Base-by-base conservation (phyloP, 2,888 invertebrate species). In the Mythimna vitellina region DNA sequence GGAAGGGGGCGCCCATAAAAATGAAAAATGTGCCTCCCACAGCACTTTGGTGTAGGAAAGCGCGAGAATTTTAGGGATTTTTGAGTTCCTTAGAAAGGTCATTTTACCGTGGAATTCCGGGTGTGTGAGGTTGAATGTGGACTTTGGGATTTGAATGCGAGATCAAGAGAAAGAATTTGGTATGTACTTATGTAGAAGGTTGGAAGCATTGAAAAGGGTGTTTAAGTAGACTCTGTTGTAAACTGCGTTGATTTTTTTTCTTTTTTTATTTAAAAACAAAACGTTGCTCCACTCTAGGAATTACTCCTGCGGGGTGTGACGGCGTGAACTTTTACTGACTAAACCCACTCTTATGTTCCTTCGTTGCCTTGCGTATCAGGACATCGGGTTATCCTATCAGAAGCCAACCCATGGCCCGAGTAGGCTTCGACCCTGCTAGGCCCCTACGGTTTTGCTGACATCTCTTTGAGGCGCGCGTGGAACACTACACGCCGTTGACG, bases 1-100 rank as follows among this genome's bases (percentile, higher is more conserved):
- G 73, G 65, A 70, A 78, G 60, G 70, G 53, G 64, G 69, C 53
- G 65, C 25, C 51, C 85, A 78, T 87, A 83, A 87, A 87, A 86
- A 86, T 86, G 81, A 87, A 64, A 83, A 84, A 87, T 83, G 70
- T 70, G 42, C 62, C 75, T 68, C 76, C 54, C 35, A 42, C 25
- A 61, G 69, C 70, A 65, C 69, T 74, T 76, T 57, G 32, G 68
- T 46, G 56, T 46, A 22, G 54, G 29, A 12, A 22, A n/a, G 3
- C 54, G 32, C 20, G 60, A 51, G 38, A 57, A 51, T 72, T 68
- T 65, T 12, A 38, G 58, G 78, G 20, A 32, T 68, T 78, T 82
- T 72, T 63, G 32, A 63, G 49, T 61, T 69, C 20, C 49, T 62
- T 53, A 32, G 20, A 49, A 61, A 51, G 56, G 61, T 70, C 35